Base-by-base conservation (phyloP, 2,888 invertebrate genomes). In the Rhamphomyia laevipes region DNA sequence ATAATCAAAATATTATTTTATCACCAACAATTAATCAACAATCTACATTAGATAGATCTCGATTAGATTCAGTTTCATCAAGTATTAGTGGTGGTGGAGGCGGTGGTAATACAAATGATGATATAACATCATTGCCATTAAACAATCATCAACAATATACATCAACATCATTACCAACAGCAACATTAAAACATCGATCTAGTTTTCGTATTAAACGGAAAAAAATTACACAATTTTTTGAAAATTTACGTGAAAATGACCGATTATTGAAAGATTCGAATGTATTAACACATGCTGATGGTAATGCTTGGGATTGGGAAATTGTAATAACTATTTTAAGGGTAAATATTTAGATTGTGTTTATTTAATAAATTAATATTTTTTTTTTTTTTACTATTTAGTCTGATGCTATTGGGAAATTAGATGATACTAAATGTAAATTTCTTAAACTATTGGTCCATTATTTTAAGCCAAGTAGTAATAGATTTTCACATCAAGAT, bases 301-400 rank as follows among this genome's bases (percentile, higher is more conserved):
- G 85, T 5, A 80, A 80, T 51, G 77, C 81, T 1, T 95, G 95
- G 95, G 86, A 94, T 65, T 95, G 94, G 94, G 85, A 87, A 59
- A 77, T 90, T n/a, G 84, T 95, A 53, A 77, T 84, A 53, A 82
- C 87, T 40, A 78, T 91, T 60, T 72, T 92, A 27, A 85, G 84
- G 77, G 86, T 85, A 72, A 61, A 59, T 55, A 5, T 40, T 45
- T 15, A n/a, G n/a, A n/a, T n/a, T 23, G 15, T 12, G 13, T 23
- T 2, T 9, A 1, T 4, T 13, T 35, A 18, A 35, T 69, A 9
- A 64, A 67, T 23, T 45, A 43, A 18, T n/a, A 13, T 42, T 46
- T n/a, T 12, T 23, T 18, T 53, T 49, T 12, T 42, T 23, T 23
- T 33, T 53, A 4, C n/a, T n/a, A n/a, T n/a, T n/a, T 48, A 69